Conservation (phyloP, 1,140 invertebrate genomes). For the Mizuhopecten yessoensis region DNA sequence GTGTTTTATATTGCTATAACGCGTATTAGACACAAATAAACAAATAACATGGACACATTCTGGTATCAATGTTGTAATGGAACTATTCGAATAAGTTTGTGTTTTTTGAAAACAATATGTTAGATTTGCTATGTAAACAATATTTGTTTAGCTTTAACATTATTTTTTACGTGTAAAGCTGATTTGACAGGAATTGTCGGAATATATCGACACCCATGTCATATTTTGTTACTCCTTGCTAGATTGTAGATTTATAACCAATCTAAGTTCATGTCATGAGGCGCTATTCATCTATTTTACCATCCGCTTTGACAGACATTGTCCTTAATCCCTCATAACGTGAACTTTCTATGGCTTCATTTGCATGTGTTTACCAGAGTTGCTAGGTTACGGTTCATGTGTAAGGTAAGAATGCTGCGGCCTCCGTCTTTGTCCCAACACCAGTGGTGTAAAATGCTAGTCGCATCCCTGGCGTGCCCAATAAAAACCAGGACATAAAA, state of each 20-base stretch:
- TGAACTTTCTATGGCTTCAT: slow-evolving; percentile 41
- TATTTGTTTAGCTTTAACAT: too few relatives aligned
- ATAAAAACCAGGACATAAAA: slow-evolving; percentile 9
- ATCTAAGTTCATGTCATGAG: slow-evolving; percentile 21
- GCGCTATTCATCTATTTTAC: slow-evolving; percentile 1
- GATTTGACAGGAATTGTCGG: not conserved
- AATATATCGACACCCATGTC: not conserved
- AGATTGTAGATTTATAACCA: not conserved
- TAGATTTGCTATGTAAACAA: too few relatives aligned
- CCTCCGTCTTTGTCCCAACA: slow-evolving; percentile 47
- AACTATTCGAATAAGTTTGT: too few relatives aligned
- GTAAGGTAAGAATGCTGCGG: slow-evolving; percentile 56
- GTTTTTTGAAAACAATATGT: too few relatives aligned
- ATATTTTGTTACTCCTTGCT: not conserved
- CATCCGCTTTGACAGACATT: slow-evolving; percentile 18
- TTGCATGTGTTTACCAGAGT: slow-evolving; percentile 60
- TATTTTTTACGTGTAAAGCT: not conserved
- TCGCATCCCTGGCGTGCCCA: slow-evolving; percentile 14
- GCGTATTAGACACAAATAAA: too few relatives aligned
- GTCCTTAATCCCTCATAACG: slow-evolving; percentile 41
- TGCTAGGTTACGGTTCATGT: slow-evolving; percentile 57
- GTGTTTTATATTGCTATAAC: too few relatives aligned
- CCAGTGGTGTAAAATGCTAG: slow-evolving; percentile 50
- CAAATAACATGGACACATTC: too few relatives aligned
- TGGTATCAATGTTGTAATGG: too few relatives aligned